Conservation (phyloP, 2,113 vertebrate genomes). For the Hypanus sabinus region DNA sequence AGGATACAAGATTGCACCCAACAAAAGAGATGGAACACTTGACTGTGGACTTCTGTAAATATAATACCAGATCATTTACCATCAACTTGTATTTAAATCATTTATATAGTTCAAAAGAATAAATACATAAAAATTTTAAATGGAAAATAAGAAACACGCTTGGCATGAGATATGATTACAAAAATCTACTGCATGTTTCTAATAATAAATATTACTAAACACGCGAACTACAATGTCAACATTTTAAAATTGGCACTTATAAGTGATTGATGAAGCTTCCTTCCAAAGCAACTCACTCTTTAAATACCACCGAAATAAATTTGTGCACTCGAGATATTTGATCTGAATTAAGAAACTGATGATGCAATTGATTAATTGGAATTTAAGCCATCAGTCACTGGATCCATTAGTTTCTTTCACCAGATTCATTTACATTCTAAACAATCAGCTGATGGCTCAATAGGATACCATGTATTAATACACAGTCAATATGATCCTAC, state of each 20-base stretch:
- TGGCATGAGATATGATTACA: constrained; percentile 38
- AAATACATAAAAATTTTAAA: constrained; percentile 50
- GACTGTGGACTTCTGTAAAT: constrained; percentile 40
- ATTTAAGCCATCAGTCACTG: constrained; percentile 94
- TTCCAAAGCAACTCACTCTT: constrained; percentile 84
- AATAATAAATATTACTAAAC: constrained; percentile 48
- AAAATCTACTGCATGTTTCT: constrained; percentile 42
- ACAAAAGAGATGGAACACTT: constrained; percentile 46
- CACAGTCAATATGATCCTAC: constrained; percentile 69
- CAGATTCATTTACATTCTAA: constrained; percentile 93
- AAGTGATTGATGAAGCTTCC: constrained; percentile 82
- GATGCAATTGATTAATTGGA: constrained; percentile 98
- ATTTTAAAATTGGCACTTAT: constrained; percentile 66
- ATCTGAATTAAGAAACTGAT: constrained; percentile 95
- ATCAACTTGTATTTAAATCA: constrained; percentile 56
- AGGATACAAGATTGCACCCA: constrained; percentile 41
- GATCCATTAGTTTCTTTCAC: constrained; percentile 65
- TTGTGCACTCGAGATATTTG: constrained; percentile 85
- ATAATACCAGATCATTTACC: constrained; percentile 45
- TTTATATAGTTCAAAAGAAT: constrained; percentile 48
- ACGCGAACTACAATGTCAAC: constrained; percentile 63
- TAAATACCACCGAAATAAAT: constrained; percentile 74
- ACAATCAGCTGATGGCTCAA: constrained; percentile 84
- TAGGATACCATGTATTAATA: constrained; percentile 79
- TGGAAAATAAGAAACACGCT: constrained; percentile 46